These are phyloP conservation scores for Megamerina dolium DNA, from an alignment of 2,888 invertebrate genomes.

Conservation along the genomic window DNA sequence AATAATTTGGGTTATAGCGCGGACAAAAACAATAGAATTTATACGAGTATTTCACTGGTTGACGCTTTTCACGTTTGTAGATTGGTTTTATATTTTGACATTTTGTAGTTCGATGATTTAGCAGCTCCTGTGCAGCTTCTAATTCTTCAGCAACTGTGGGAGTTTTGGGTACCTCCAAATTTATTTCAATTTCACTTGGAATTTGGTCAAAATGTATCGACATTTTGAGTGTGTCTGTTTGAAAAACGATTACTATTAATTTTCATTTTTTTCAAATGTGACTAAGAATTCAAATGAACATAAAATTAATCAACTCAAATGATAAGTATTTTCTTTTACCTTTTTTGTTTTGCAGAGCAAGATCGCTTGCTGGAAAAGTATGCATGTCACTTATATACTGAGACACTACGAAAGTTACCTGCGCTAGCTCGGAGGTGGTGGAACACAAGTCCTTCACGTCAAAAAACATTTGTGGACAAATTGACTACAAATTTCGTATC, in stretches of 20 bases:
- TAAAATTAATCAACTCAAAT: background rate
- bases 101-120: conserved; percentile 31
- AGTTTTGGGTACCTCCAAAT: background rate
- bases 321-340: background rate
- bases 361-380: conserved; percentile 40
- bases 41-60: conserved; percentile 28
- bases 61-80: conserved; percentile 22
- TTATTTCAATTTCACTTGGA: conserved; percentile 22
- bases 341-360: conserved; percentile 23
- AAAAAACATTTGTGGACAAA: conserved; percentile 62
- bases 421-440: conserved; percentile 75
- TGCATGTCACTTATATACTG: conserved; percentile 62
- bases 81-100: conserved; percentile 33
- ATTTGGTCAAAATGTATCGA: conserved; percentile 26
- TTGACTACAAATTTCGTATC: conserved; percentile 65
- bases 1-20: conserved; percentile 30
- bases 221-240: conserved; percentile 10
- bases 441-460: conserved; percentile 60
- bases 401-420: conserved; percentile 60
- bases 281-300: conserved; percentile 6
- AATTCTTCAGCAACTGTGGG: conserved; percentile 37
- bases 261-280: conserved; percentile 4
- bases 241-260: too few species aligned
- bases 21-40: conserved; percentile 35
- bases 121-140: conserved; percentile 29